Evolutionary conservation across 2,888 invertebrate genomes (phyloP).

Genomic region (Monoplex corrugatus): DNA sequence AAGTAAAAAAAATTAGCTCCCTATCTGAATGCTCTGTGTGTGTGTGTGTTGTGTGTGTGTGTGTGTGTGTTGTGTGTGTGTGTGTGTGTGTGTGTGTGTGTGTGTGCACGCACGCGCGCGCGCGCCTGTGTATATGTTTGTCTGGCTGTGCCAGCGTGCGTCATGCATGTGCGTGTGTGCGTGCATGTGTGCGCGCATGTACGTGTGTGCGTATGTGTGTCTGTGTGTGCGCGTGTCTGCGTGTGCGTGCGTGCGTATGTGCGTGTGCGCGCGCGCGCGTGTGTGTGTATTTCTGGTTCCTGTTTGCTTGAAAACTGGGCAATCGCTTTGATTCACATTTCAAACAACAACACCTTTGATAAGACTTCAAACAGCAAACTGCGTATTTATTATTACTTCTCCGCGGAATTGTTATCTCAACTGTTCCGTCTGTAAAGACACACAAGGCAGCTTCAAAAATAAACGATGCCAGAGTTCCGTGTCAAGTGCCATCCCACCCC

Average conservation of each 20-base stretch:
- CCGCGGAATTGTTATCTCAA: no score
- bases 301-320: no score
- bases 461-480: no score
- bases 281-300: not conserved
- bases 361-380: no score
- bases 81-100: slow-evolving; percentile 36
- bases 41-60: not conserved
- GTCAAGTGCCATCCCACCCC: no score
- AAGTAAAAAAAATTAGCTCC: no score
- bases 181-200: slow-evolving; percentile 20
- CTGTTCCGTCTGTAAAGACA: no score
- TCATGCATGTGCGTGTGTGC: not conserved
- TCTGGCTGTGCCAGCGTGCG: not conserved
- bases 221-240: not conserved
- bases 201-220: not conserved
- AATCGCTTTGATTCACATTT: no score
- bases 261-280: not conserved
- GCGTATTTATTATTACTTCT: no score
- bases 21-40: not conserved
- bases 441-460: no score
- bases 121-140: slow-evolving; percentile 18
- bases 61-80: not conserved
- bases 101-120: slow-evolving; percentile 31
- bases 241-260: not conserved
- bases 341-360: no score